These are phyloP conservation scores for Tuta absoluta DNA, from an alignment of 2,888 invertebrate species.

Conservation along the genomic window DNA sequence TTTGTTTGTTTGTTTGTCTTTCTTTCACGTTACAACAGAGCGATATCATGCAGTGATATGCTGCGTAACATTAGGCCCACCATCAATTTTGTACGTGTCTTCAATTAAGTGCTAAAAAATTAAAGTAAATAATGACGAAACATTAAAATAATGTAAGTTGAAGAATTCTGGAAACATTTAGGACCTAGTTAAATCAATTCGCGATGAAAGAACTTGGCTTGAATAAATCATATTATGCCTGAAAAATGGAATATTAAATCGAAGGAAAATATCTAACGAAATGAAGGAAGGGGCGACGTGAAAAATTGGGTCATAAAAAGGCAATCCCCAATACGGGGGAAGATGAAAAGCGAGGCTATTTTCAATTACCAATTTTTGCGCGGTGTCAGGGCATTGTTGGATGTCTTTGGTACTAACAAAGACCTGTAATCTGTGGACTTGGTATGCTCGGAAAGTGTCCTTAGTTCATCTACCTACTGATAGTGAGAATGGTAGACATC, in stretches of 20 bases:
- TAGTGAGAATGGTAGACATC: too few species aligned
- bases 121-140: too few species aligned
- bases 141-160: too few species aligned
- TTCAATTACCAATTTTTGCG: conserved; percentile 58
- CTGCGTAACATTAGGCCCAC: too few species aligned
- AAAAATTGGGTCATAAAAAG: conserved; percentile 74
- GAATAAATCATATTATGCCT: conserved; percentile 69
- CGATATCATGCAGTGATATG: too few species aligned
- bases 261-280: conserved; percentile 58
- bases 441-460: too few species aligned
- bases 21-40: too few species aligned
- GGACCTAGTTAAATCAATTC: conserved; percentile 48
- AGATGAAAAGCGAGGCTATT: conserved; percentile 61
- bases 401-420: neutral
- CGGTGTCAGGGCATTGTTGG: conserved; percentile 28
- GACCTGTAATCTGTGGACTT: neutral
- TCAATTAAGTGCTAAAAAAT: too few species aligned
- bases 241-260: conserved; percentile 72
- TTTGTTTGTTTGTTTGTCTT: too few species aligned
- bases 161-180: neutral
- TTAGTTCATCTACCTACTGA: too few species aligned
- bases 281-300: conserved; percentile 59
- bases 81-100: too few species aligned
- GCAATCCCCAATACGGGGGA: conserved; percentile 61
- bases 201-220: conserved; percentile 46